Percentiles rank a stretch among this genome's conserved stretches.
Evolutionary conservation across 2,797 vertebrate species (phyloP).

Genomic region (Notolepis coatsorum): DNA sequence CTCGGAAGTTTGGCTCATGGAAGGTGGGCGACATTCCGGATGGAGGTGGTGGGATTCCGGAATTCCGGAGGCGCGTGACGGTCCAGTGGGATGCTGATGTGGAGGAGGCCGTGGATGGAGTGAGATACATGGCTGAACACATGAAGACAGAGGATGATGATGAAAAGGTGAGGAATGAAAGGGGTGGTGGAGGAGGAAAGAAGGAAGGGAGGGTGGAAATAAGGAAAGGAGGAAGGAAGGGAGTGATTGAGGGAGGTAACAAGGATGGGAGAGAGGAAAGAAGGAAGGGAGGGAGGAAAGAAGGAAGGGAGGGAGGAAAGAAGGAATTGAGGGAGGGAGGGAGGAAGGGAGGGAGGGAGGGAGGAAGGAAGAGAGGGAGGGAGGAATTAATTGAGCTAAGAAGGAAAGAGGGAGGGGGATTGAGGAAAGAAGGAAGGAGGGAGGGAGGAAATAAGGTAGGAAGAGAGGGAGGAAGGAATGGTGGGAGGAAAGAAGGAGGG

Average conservation of each 20-base stretch:
- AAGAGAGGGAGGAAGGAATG: slow-evolving; percentile 1
- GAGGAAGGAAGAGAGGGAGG: background rate
- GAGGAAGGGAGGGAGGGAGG: background rate
- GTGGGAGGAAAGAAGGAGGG: background rate
- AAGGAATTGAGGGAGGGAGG: too few species aligned
- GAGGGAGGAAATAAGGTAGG: too few species aligned
- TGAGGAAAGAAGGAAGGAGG: background rate
- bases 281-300: background rate
- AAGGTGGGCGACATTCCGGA: slow-evolving; percentile 68
- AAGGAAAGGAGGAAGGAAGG: background rate
- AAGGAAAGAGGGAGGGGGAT: background rate
- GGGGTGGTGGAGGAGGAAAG: background rate
- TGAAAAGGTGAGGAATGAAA: slow-evolving; percentile 77
- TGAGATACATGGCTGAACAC: slow-evolving; percentile 81
- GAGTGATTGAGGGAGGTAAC: too few species aligned
- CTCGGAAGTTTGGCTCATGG: slow-evolving; percentile 72
- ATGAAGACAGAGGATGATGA: slow-evolving; percentile 84
- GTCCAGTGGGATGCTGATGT: slow-evolving; percentile 72
- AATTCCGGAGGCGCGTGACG: slow-evolving; percentile 64
- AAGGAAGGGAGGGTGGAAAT: background rate
- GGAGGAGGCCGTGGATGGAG: slow-evolving; percentile 82
- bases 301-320: background rate
- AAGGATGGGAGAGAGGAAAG: background rate
- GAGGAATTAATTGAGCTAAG: background rate
- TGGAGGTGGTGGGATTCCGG: slow-evolving; percentile 54